Conservation (phyloP, 35 echinoderm and acorn worm species). For the Lytechinus variegatus region DNA sequence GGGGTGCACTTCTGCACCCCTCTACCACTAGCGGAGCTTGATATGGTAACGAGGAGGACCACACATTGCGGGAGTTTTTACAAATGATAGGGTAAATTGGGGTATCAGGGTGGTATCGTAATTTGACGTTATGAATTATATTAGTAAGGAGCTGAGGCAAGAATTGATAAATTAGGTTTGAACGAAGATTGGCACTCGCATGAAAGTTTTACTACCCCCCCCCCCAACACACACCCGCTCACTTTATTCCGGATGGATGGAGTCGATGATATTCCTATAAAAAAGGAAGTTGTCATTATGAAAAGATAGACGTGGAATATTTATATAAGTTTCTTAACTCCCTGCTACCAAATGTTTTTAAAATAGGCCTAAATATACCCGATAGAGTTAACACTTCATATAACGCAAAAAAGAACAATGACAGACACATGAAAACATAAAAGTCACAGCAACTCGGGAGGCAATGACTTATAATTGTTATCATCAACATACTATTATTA, state of each 20-base stretch:
- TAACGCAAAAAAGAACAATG: too few species aligned
- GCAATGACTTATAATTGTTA: too few species aligned
- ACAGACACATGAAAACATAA: too few species aligned
- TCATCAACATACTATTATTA: too few species aligned
- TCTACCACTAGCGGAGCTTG: not conserved
- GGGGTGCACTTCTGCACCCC: not conserved
- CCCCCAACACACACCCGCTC: too few species aligned
- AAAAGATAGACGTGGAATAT: not conserved
- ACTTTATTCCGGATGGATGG: not conserved
- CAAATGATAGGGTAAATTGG: not conserved
- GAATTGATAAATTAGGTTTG: not conserved
- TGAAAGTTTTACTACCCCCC: not conserved
- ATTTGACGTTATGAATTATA: not conserved
- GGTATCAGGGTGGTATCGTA: not conserved
- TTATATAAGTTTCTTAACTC: too few species aligned
- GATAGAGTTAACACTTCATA: too few species aligned
- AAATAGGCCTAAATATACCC: too few species aligned
- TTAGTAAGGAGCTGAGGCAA: not conserved
- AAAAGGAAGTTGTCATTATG: not conserved
- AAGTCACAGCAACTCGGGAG: too few species aligned
- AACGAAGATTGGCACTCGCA: not conserved
- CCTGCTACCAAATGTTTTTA: too few species aligned
- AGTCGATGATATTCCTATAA: not conserved
- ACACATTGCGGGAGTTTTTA: not conserved
- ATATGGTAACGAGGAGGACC: not conserved